phyloP scores from a whole-genome alignment of 2,888 invertebrate species.

The Camponotus fellah region DNA sequence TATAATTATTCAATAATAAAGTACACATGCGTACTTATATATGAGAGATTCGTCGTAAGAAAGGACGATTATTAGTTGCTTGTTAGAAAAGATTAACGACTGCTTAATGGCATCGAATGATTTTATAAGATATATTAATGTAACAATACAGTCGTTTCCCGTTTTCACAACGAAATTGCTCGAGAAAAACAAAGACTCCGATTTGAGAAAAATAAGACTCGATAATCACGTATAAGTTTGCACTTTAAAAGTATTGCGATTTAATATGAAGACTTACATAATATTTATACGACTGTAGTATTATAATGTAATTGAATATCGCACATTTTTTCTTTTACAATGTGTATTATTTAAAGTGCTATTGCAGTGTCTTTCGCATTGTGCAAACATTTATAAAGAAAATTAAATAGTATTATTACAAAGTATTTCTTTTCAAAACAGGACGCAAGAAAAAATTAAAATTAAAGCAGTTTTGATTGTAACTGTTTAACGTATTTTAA shows the following conservation, averaged over 20 bases:
- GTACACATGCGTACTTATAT: conserved; percentile 45
- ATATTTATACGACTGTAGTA: conserved; percentile 14
- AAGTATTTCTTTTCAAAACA: background rate
- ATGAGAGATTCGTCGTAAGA: background rate
- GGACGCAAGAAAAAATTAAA: background rate
- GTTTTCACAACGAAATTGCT: conserved; percentile 29
- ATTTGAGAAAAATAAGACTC: conserved; percentile 30
- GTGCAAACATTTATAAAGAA: background rate
- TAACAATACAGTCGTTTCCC: background rate
- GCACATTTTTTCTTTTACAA: background rate
- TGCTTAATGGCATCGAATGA: conserved; percentile 30
- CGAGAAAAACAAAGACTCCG: conserved; percentile 25
- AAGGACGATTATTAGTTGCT: conserved; percentile 13
- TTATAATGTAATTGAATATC: conserved; percentile 13
- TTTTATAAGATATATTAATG: conserved; percentile 31
- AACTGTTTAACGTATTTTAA: conserved; percentile 20
- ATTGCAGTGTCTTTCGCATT: background rate
- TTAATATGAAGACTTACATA: conserved; percentile 28
- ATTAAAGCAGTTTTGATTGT: background rate
- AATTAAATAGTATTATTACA: background rate
- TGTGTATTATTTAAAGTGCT: conserved; percentile 33
- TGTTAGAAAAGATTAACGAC: conserved; percentile 16
- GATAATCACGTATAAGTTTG: conserved; percentile 32
- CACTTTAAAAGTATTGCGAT: conserved; percentile 33
- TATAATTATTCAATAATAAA: conserved; percentile 32